Percentiles rank a stretch among this genome's conserved stretches.
Conservation (phyloP, 2,888 invertebrate genomes). For the Synanthedon vespiformis region DNA sequence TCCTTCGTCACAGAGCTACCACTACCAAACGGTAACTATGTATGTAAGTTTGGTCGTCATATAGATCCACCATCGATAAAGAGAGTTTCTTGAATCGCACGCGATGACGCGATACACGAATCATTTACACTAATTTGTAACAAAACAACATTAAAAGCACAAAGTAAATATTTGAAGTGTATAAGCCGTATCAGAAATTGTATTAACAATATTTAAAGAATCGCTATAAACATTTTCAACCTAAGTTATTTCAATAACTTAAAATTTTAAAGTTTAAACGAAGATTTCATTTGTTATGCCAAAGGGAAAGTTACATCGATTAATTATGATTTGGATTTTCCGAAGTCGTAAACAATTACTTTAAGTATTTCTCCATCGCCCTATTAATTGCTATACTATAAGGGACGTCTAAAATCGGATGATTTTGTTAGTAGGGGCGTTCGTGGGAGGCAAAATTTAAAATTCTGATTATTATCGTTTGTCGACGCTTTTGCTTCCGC, state of each 20-base stretch:
- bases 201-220: too few relatives aligned
- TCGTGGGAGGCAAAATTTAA: constrained; percentile 57
- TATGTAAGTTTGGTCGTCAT: constrained; percentile 46
- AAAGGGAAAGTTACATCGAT: neutral
- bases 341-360: constrained; percentile 34
- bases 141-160: too few relatives aligned
- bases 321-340: constrained; percentile 17
- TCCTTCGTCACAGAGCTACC: constrained; percentile 51
- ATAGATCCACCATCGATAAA: constrained; percentile 37
- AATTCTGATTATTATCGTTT: constrained; percentile 66
- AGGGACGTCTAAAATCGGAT: constrained; percentile 60
- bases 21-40: constrained; percentile 45
- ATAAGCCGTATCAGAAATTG: too few relatives aligned
- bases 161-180: too few relatives aligned
- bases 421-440: constrained; percentile 43
- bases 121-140: neutral
- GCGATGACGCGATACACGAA: neutral
- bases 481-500: constrained; percentile 52
- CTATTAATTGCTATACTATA: constrained; percentile 58
- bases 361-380: constrained; percentile 38
- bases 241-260: too few relatives aligned
- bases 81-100: constrained; percentile 2
- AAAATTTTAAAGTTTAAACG: too few relatives aligned
- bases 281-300: neutral
- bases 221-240: too few relatives aligned